Evolutionary conservation across 2,113 vertebrate species (phyloP).

Genomic region (Cynocephalus volans): DNA sequence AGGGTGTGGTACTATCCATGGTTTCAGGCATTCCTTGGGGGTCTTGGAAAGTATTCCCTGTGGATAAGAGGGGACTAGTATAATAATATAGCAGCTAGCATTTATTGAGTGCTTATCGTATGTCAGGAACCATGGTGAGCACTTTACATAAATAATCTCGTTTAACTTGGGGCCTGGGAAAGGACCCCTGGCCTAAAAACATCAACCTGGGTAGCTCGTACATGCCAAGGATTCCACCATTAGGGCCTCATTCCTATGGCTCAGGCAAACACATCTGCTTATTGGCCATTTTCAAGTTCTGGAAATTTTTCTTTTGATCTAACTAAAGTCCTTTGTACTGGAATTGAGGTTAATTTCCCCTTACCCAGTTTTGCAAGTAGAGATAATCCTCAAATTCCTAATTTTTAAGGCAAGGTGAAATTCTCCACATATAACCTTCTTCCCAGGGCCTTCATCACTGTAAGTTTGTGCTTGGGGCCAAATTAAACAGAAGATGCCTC

Average conservation of each 20-base stretch:
- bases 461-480: not conserved
- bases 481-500: not conserved
- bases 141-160: not conserved
- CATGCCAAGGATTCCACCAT: not conserved
- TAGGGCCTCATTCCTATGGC: not conserved
- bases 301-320: not conserved
- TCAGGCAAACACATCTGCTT: not conserved
- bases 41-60: too few species aligned
- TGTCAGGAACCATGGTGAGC: not conserved
- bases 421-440: not conserved
- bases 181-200: not conserved
- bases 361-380: not conserved
- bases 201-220: not conserved
- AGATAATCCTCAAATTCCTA: not conserved
- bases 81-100: not conserved
- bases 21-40: too few species aligned
- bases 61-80: too few species aligned
- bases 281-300: not conserved
- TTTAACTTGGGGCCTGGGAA: not conserved
- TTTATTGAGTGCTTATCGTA: not conserved
- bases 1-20: too few species aligned
- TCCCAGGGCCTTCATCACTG: not conserved
- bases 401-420: conserved; percentile 5
- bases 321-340: not conserved
- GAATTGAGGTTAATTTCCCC: not conserved